Base-by-base conservation (phyloP, 2,888 invertebrate genomes). In the Odontocolon sp. region DNA sequence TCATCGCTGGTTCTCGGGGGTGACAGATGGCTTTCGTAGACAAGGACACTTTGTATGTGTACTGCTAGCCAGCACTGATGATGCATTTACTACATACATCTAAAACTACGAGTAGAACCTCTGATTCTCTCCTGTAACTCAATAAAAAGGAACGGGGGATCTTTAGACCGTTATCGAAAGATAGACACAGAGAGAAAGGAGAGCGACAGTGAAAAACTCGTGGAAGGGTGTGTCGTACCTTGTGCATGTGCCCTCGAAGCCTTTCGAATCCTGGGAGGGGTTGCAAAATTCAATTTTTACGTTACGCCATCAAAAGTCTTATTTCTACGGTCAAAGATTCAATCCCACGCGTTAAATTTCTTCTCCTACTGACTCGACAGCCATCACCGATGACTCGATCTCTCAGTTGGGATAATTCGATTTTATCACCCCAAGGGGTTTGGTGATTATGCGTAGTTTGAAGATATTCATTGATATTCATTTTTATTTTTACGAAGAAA, bases 1-100 rank as follows among this genome's bases (percentile, higher is more conserved):
- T 73, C 70, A n/a, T 71, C 66, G 40, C 56, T n/a, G n/a, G 54
- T 69, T 40, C 40, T 42, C 42, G 40, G 8, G 71, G 40, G 80
- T 84, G 86, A 88, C 88, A 87, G 88, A 88, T 88, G 88, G 87
- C 85, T 67, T n/a, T 75, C 71, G 77, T 82, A 84, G 85, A 88
- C 87, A 87, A 88, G 86, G 84, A 64, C 36, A 72, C 57, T 61
- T 66, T 61, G 36, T 6, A 23, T 50, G 28, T 59, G 42, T 52
- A 8, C 33, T 47, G n/a, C 42, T 63, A 52, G 18, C 16, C 9
- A 9, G 36, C 33, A 63, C 4, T n/a, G 11, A 9, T 40, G 77
- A 23, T 67, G 50, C 81, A 83, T 14, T 26, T 11, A 8, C 80
- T 82, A 82, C 76, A 82, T 84, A 81, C 78, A 26, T 80, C 80